These are phyloP conservation scores for Mus spicilegus DNA, from an alignment of 2,113 vertebrate genomes.

Conservation along the genomic window DNA sequence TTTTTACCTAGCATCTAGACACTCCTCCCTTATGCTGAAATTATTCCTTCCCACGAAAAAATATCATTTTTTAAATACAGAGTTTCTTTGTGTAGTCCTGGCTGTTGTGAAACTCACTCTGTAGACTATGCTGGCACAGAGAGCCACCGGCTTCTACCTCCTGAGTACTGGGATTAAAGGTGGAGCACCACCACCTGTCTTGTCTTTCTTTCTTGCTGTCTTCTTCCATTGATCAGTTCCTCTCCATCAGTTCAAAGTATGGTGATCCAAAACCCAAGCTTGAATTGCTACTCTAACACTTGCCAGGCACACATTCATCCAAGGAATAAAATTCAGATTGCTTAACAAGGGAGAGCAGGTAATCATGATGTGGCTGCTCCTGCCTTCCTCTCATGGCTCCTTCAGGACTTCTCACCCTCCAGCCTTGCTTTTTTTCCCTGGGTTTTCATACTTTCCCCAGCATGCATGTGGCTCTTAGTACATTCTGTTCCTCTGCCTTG, in stretches of 20 bases:
- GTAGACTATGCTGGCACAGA: no score
- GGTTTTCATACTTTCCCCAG: neutral
- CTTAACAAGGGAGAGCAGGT: neutral
- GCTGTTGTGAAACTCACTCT: no score
- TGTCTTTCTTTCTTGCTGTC: neutral
- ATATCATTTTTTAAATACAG: neutral
- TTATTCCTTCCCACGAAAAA: neutral
- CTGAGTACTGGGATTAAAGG: no score
- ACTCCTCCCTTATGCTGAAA: neutral
- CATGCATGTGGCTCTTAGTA: neutral
- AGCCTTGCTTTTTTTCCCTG: neutral
- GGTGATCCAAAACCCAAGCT: neutral
- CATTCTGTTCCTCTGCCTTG: neutral
- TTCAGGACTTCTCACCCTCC: neutral
- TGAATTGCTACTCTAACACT: neutral
- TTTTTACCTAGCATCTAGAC: no score
- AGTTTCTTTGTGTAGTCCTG: no score
- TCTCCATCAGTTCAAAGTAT: neutral
- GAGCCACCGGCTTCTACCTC: no score
- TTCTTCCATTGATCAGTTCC: neutral
- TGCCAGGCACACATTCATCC: neutral
- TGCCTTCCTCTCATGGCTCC: neutral
- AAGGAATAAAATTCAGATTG: neutral
- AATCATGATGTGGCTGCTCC: neutral
- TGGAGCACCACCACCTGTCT: no score